Conservation (phyloP, 2,888 invertebrate species). For the Camptogramma bilineatum region DNA sequence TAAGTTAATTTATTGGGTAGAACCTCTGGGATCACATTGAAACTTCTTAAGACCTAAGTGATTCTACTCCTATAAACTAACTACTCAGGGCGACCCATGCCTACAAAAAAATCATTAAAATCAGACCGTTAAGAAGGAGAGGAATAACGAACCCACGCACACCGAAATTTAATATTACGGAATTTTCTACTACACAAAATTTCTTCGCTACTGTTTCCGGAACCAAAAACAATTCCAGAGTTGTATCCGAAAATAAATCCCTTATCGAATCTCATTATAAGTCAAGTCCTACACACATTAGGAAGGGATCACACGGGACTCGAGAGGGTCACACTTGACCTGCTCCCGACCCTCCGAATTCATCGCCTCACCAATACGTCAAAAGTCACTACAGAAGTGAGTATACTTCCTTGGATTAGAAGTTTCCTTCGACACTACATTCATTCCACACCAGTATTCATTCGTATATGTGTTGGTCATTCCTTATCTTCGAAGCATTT, state of each 20-base stretch:
- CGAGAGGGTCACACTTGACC: constrained; percentile 36
- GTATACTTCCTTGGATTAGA: background rate
- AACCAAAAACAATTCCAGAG: background rate
- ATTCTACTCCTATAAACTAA: no score
- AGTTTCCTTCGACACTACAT: background rate
- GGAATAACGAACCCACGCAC: no score
- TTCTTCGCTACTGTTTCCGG: background rate
- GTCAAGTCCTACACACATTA: constrained; percentile 24
- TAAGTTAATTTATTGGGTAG: no score
- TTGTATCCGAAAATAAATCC: constrained; percentile 8
- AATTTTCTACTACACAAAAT: background rate
- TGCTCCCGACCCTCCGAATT: constrained; percentile 24
- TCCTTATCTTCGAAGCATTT: no score
- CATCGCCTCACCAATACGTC: constrained; percentile 32
- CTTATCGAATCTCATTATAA: constrained; percentile 20
- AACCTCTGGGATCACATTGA: no score
- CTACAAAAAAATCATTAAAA: no score
- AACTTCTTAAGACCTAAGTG: no score
- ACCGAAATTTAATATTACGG: background rate
- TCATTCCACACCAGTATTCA: background rate
- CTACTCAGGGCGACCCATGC: no score
- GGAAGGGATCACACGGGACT: constrained; percentile 26
- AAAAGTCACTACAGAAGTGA: constrained; percentile 17
- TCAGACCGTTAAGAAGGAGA: no score
- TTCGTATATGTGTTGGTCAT: background rate